Evolutionary conservation across 1,140 invertebrate species (phyloP).

Genomic region (Brachionus plicatilis): DNA sequence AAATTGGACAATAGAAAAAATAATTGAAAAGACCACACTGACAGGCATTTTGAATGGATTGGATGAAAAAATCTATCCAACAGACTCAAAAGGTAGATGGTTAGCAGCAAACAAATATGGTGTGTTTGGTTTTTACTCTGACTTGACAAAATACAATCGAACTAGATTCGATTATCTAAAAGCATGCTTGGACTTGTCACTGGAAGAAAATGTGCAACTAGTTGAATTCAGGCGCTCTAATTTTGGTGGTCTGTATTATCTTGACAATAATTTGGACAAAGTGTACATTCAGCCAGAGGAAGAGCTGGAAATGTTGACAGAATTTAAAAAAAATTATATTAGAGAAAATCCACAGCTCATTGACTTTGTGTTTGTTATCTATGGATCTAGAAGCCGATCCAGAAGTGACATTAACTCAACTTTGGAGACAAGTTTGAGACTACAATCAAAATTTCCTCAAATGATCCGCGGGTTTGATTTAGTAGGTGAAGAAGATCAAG

Average conservation of each 20-base stretch:
- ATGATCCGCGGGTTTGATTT: conserved; percentile 45
- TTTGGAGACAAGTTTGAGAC: neutral
- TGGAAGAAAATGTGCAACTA: conserved; percentile 34
- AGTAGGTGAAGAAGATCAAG: conserved; percentile 45
- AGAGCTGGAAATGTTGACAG: neutral
- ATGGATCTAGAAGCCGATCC: neutral
- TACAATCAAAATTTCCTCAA: conserved; percentile 44
- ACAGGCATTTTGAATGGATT: neutral
- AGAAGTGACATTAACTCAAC: neutral
- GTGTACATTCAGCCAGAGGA: neutral
- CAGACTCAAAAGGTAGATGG: conserved; percentile 29
- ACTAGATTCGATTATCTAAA: conserved; percentile 28
- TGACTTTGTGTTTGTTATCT: conserved; percentile 27
- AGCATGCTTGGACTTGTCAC: neutral
- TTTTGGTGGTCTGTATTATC: conserved; percentile 22
- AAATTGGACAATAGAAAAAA: conserved; percentile 22
- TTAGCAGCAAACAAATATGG: neutral
- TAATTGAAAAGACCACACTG: conserved; percentile 18
- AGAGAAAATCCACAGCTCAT: neutral
- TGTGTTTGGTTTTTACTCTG: neutral
- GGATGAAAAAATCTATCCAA: neutral
- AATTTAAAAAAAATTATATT: conserved; percentile 25
- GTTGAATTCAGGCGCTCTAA: neutral
- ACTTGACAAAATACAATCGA: neutral
- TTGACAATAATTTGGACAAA: neutral